These are phyloP conservation scores for Mesodorylaimus sp. DNA, from an alignment of 2,888 invertebrate genomes.

Conservation along the genomic window DNA sequence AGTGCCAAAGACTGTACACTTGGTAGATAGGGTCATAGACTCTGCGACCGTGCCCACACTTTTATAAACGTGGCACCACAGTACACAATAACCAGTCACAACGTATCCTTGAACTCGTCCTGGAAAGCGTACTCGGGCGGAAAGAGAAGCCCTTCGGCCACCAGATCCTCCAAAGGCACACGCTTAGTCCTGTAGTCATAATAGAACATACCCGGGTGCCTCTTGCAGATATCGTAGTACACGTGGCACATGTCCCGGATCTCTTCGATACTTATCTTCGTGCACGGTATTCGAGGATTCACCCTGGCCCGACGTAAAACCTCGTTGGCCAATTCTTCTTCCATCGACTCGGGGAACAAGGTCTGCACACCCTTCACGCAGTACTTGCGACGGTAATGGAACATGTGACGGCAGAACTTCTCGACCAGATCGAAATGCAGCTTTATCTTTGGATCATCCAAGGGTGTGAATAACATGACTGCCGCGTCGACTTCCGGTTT, in stretches of 20 bases:
- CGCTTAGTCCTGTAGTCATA: slow-evolving; percentile 22
- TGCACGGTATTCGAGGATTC: slow-evolving; percentile 13
- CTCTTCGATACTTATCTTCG: slow-evolving; percentile 22
- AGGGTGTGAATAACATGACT: slow-evolving; percentile 67
- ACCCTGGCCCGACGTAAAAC: slow-evolving; percentile 14
- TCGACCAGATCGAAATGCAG: slow-evolving; percentile 67
- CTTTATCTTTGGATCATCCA: slow-evolving; percentile 50
- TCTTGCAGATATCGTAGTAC: slow-evolving; percentile 20
- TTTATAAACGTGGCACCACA: not conserved
- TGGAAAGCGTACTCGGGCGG: not conserved
- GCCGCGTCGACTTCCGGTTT: slow-evolving; percentile 91
- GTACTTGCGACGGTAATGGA: slow-evolving; percentile 70
- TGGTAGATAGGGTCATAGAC: not conserved
- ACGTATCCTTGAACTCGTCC: not conserved
- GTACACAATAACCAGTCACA: not conserved
- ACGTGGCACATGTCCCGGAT: slow-evolving; percentile 20
- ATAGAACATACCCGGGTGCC: slow-evolving; percentile 24
- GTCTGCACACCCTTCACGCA: slow-evolving; percentile 30
- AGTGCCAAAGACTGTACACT: too few relatives aligned
- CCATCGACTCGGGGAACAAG: slow-evolving; percentile 19
- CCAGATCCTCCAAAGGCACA: not conserved
- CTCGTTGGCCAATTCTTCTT: slow-evolving; percentile 20
- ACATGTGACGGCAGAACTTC: slow-evolving; percentile 66
- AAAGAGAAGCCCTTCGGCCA: not conserved
- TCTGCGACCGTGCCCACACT: not conserved